Percentiles rank a stretch among this genome's conserved stretches.
phyloP scores from a whole-genome alignment of 2,797 vertebrate species.

The Gymnoscopelus braueri region DNA sequence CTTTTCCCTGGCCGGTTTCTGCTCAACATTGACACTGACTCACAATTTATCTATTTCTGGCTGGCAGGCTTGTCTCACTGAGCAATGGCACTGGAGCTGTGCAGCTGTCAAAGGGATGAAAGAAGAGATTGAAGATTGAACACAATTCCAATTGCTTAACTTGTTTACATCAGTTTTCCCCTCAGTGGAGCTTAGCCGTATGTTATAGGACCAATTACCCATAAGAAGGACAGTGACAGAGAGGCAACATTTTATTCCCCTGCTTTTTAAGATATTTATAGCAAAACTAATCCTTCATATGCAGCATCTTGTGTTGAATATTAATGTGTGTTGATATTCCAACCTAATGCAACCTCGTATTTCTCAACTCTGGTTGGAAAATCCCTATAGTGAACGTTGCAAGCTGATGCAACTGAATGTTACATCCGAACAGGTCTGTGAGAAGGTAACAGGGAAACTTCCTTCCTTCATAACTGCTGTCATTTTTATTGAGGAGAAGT shows the following conservation, averaged over 20 bases:
- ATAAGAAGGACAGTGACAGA: conserved; percentile 42
- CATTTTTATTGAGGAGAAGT: conserved; percentile 7
- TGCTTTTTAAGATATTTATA: conserved; percentile 52
- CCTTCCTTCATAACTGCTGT: conserved; percentile 28
- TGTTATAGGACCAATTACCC: conserved; percentile 66
- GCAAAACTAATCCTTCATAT: conserved; percentile 54
- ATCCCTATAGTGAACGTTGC: conserved; percentile 8
- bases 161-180: conserved; percentile 56
- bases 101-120: conserved; percentile 71
- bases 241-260: conserved; percentile 26
- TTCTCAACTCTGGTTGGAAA: conserved; percentile 30
- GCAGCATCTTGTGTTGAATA: conserved; percentile 48
- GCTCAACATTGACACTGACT: conserved; percentile 64
- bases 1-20: conserved; percentile 45
- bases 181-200: conserved; percentile 52
- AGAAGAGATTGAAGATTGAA: conserved; percentile 65
- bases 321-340: conserved; percentile 52
- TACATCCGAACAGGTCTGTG: conserved; percentile 34
- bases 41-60: conserved; percentile 67
- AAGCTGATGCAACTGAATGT: conserved; percentile 31
- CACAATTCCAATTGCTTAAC: conserved; percentile 60
- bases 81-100: conserved; percentile 53
- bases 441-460: conserved; percentile 17
- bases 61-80: conserved; percentile 63
- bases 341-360: conserved; percentile 13